A percentile compares a stretch with the other conserved stretches of the same genome.
Conservation (phyloP, 2,797 vertebrate genomes). For the Dendrocincla tyrannina region DNA sequence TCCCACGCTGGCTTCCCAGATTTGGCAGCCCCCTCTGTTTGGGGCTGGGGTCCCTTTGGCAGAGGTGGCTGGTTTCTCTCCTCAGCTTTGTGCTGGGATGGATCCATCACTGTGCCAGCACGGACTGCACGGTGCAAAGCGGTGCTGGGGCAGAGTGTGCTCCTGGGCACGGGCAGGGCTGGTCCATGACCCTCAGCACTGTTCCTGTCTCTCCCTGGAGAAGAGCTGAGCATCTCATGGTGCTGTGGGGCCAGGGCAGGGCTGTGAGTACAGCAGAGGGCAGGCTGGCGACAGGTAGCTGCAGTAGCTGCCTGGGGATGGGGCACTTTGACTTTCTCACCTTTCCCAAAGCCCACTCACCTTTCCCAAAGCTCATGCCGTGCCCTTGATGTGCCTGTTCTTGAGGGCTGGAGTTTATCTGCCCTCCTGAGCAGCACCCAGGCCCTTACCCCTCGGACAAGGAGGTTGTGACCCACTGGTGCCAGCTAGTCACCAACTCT, state of each 20-base stretch:
- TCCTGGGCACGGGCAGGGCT: neutral
- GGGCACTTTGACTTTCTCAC: neutral
- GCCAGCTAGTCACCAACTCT: neutral
- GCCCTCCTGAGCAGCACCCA: neutral
- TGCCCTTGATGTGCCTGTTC: neutral
- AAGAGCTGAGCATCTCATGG: neutral
- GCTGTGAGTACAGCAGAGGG: neutral
- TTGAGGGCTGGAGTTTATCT: neutral
- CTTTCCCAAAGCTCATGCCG: neutral
- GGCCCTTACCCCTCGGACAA: neutral
- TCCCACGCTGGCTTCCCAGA: neutral
- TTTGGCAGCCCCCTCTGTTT: neutral
- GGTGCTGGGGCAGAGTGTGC: neutral
- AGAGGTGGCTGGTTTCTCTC: neutral
- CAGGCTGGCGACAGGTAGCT: neutral
- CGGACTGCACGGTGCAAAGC: accelerated
- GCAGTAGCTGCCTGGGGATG: accelerated
- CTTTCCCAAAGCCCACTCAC: accelerated
- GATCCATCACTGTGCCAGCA: neutral
- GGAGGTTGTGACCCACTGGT: neutral
- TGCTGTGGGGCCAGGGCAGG: neutral
- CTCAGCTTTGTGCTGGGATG: neutral
- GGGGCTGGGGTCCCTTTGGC: neutral
- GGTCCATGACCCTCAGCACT: neutral
- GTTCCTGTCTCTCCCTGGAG: neutral